Percentiles rank a stretch among this genome's conserved stretches.
Conservation (phyloP, 2,888 invertebrate genomes). For the Drosophila formosana region DNA sequence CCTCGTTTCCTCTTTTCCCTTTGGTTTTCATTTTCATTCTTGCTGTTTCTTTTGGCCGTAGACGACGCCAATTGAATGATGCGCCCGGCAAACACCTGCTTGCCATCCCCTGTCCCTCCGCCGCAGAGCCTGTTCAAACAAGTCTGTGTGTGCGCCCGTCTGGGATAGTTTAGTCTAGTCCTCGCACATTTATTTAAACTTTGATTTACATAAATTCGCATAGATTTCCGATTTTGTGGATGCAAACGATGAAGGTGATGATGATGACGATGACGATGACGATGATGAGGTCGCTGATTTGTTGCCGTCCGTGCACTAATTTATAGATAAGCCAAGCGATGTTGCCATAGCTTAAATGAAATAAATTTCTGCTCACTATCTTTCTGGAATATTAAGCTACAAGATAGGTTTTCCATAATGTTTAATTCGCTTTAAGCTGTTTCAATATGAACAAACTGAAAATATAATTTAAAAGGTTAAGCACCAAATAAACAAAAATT, state of each 20-base stretch:
- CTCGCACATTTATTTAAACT: constrained; percentile 64
- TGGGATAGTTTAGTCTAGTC: constrained; percentile 7
- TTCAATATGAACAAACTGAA: no score
- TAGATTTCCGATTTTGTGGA: constrained; percentile 53
- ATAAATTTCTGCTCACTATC: no score
- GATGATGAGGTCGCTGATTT: constrained; percentile 47
- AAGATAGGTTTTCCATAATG: no score
- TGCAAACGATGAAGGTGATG: constrained; percentile 2
- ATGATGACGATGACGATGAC: constrained; percentile 5
- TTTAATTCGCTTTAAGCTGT: no score
- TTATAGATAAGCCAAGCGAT: constrained; percentile 60
- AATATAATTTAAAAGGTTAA: no score
- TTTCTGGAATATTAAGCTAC: no score
- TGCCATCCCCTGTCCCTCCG: neutral
- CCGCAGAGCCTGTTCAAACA: constrained; percentile 53
- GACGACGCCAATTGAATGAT: constrained; percentile 67
- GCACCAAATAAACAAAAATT: no score
- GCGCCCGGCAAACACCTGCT: constrained; percentile 55
- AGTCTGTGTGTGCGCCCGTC: constrained; percentile 35
- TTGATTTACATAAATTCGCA: constrained; percentile 71
- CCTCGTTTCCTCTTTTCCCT: constrained; percentile 14
- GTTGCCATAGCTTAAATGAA: constrained; percentile 29
- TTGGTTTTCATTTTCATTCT: constrained; percentile 13
- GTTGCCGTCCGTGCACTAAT: constrained; percentile 56
- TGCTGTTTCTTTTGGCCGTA: constrained; percentile 26